Conservation (phyloP, 2,113 vertebrate species). For the Pangasianodon hypophthalmus region DNA sequence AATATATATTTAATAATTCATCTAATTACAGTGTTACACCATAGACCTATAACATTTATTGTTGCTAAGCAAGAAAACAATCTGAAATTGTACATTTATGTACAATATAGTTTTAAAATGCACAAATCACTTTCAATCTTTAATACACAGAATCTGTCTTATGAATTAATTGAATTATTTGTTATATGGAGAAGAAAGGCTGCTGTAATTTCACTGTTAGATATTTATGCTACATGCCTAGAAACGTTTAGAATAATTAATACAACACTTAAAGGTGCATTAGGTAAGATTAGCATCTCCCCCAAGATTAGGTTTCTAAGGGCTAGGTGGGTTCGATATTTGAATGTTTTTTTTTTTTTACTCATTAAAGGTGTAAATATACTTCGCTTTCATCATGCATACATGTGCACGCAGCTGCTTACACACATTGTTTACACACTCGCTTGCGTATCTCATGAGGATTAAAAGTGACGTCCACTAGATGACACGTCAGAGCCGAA, state of each 20-base stretch:
- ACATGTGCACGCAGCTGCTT: too few relatives aligned
- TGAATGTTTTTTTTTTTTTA: neutral
- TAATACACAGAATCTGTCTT: neutral
- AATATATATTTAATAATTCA: neutral
- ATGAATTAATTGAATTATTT: neutral
- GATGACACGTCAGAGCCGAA: too few relatives aligned
- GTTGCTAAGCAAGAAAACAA: neutral
- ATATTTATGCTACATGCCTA: neutral
- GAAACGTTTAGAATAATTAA: neutral
- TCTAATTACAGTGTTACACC: neutral
- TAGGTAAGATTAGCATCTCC: neutral
- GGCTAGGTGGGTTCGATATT: neutral
- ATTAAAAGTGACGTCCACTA: too few relatives aligned
- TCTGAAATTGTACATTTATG: neutral
- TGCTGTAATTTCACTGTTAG: neutral
- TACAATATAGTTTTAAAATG: neutral
- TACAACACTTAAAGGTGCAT: neutral
- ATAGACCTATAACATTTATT: neutral
- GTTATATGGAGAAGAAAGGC: neutral
- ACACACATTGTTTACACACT: too few relatives aligned
- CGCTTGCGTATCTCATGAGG: too few relatives aligned
- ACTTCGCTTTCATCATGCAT: too few relatives aligned
- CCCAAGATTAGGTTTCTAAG: neutral
- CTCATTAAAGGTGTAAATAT: neutral
- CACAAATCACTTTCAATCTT: neutral